Evolutionary conservation across 2,113 vertebrate species (phyloP).

Genomic region (Atlantisia rogersi): DNA sequence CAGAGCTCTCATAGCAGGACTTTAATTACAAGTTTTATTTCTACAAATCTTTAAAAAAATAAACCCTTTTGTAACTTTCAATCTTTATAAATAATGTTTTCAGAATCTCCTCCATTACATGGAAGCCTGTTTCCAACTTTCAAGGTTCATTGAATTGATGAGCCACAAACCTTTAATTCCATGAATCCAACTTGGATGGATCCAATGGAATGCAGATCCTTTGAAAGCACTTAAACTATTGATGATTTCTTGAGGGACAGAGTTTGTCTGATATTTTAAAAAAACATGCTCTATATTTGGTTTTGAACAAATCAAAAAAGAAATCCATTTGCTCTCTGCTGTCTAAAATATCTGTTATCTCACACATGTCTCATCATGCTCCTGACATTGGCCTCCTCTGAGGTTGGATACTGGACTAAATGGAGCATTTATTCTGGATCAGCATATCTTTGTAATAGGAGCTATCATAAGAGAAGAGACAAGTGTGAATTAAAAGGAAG

Average conservation of each 20-base stretch:
- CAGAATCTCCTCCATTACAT: neutral
- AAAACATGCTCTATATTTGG: neutral
- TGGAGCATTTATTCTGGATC: slow-evolving; percentile 20
- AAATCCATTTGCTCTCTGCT: accelerated
- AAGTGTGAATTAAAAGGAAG: slow-evolving; percentile 29
- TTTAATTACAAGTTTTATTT: neutral
- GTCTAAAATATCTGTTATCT: neutral
- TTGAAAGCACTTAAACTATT: neutral
- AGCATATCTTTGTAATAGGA: neutral
- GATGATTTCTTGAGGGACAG: neutral
- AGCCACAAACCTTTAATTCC: neutral
- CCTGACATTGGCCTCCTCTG: neutral
- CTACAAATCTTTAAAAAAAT: neutral
- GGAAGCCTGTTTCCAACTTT: neutral
- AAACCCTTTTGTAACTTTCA: neutral
- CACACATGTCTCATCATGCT: neutral
- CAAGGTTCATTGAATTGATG: neutral
- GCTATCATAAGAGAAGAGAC: neutral
- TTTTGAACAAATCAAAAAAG: neutral
- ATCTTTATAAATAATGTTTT: neutral
- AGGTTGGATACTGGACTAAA: neutral
- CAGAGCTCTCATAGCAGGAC: neutral
- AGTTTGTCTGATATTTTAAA: neutral
- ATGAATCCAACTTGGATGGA: neutral
- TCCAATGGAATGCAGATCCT: neutral